Base-by-base conservation (phyloP, 1,140 invertebrate genomes). In the Papilio aristodemus region DNA sequence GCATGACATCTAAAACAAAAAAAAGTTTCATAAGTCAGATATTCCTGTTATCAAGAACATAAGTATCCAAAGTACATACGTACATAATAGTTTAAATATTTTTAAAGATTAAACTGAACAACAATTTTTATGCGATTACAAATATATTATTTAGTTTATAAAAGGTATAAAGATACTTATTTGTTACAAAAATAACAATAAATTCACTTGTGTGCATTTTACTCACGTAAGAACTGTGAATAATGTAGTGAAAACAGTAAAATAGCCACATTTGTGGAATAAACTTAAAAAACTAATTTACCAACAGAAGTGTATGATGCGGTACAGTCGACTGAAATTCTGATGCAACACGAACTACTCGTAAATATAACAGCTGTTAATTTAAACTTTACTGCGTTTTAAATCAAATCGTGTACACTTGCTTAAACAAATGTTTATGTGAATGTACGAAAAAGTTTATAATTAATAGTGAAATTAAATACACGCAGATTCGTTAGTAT, bases 211-310 rank as follows among this genome's bases (percentile, higher is more conserved):
- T 32, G 27, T 6, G 27, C 2, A 6, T 32, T 32, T 2, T 32
- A 32, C 27, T 3, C n/a, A n/a, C n/a, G 27, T 32, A 3, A 32
- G 2, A 32, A 32, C 27, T 32, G 6, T 32, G 27, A 32, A 6
- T 32, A 32, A 32, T 32, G 27, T 32, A 32, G 6, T 32, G 27
- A 19, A 3, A 11, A 54, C 8, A 54, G 22, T 19, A 22, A 19
- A 17, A 13, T 19, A 8, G 19, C 9, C 19, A 54, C 19, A 54
- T 25, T 1, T 50, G 46, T 22, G 22, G 46, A 54, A 54, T 54
- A 54, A 54, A 54, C 19, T 54, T 54, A 22, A 54, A n/a, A 54
- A 54, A 54, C 46, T 54, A 54, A 54, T 54, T 22, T 54, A 54
- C 10, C 10, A 13, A 54, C 17, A 11, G 46, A 54, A 54, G 22